These are phyloP conservation scores for Dicrurus megarhynchus DNA, from an alignment of 2,113 vertebrate species.

Conservation along the genomic window DNA sequence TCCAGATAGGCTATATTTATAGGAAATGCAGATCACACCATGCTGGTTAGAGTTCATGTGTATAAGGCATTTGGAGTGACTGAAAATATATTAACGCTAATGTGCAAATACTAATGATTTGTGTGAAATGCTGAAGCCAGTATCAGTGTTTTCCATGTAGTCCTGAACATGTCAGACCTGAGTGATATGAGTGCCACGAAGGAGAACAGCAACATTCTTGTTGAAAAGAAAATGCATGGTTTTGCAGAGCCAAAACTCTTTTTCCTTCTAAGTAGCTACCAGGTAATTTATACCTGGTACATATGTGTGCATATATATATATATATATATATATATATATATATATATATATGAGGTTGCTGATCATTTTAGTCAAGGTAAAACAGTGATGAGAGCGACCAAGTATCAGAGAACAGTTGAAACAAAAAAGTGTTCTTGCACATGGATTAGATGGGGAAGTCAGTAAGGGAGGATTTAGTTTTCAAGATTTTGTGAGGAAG, in stretches of 20 bases:
- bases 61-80: not conserved
- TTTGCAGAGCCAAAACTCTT: not conserved
- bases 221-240: not conserved
- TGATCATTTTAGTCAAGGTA: not conserved
- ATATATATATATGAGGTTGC: no score
- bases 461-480: not conserved
- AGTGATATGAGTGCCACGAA: not conserved
- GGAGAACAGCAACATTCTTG: not conserved
- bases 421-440: not conserved
- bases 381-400: not conserved
- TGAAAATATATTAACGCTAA: not conserved
- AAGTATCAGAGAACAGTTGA: not conserved
- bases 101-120: not conserved
- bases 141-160: not conserved
- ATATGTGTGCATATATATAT: no score
- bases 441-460: not conserved
- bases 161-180: not conserved
- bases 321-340: no score
- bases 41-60: not conserved
- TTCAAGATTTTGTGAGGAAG: not conserved
- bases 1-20: not conserved
- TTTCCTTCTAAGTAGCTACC: not conserved
- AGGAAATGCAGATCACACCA: not conserved
- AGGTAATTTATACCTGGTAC: not conserved
- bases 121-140: not conserved